Evolutionary conservation across 2,113 vertebrate species (phyloP).

Genomic region (Haemorhous mexicanus): DNA sequence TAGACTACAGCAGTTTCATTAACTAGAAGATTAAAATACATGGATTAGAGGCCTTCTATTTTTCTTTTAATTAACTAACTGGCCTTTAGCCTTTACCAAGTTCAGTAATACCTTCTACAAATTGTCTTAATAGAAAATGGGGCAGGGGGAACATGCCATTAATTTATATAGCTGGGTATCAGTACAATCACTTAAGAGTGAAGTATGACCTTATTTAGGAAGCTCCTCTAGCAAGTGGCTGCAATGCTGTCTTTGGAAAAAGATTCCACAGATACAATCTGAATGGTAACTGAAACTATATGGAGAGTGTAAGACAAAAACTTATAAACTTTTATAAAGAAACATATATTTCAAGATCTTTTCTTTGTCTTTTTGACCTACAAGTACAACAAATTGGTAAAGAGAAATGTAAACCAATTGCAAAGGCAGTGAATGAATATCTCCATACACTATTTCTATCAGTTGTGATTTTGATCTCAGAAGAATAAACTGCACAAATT

Average conservation of each 20-base stretch:
- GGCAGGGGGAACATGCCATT: not conserved
- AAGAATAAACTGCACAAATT: not conserved
- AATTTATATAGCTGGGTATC: not conserved
- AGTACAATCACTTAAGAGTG: not conserved
- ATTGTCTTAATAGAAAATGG: not conserved
- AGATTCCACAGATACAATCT: not conserved
- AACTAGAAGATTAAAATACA: not conserved
- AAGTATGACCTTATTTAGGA: not conserved
- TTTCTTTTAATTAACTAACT: not conserved
- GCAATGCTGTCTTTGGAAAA: not conserved
- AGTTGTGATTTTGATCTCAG: not conserved
- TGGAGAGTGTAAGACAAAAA: not conserved
- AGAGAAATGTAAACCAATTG: not conserved
- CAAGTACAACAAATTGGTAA: not conserved
- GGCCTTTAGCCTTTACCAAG: not conserved
- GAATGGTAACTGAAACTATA: not conserved
- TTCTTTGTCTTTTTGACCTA: not conserved
- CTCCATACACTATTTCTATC: not conserved
- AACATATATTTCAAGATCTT: not conserved
- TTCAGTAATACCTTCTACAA: not conserved
- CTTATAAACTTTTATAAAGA: not conserved
- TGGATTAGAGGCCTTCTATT: not conserved
- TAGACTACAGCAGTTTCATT: not conserved
- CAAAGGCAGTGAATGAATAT: not conserved
- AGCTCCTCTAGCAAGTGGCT: not conserved